Base-by-base conservation (phyloP, 1,140 invertebrate species). In the Trichonephila inaurata region DNA sequence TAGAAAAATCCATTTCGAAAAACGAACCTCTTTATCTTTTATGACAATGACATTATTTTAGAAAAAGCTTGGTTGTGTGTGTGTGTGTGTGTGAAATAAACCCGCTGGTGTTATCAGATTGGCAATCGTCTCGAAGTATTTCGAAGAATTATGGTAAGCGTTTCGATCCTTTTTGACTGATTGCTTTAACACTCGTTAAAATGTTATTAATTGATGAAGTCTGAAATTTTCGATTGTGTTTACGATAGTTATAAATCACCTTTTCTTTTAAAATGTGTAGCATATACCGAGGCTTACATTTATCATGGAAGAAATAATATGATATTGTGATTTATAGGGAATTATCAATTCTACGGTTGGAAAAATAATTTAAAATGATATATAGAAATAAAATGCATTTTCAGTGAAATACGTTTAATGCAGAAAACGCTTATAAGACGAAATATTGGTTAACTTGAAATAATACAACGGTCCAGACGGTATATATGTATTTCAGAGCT, bases 11-110 rank as follows among this genome's bases (percentile, higher is more conserved):
- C 72, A 77, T 77, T 77, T 77, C 33, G 28, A 77, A 28, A 77
- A 77, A 77, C 72, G 72, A 77, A 77, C 72, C 72, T 24, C 72
- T 77, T 40, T 40, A 40, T 77, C 72, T 77, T 77, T 77, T 77
- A 77, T 77, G 72, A 77, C 72, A 77, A 28, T 77, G 28, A 77
- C 72, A 77, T 77, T 77, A 77, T 77, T 77, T 77, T 77, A 33
- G 72, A 77, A 28, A 33, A 10, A 7, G 4, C 24, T 5, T 14
- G 72, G 72, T 77, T 28, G n/a, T n/a, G n/a, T n/a, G n/a, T n/a
- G n/a, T n/a, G n/a, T n/a, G n/a, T n/a, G n/a, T n/a, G 33, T 33
- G 33, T 33, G 33, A 77, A 77, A 40, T 33, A 77, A 16, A 28
- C 28, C 72, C 72, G 72, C 33, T 77, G 72, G 28, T 24, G 24